Conservation (phyloP, 2,113 vertebrate genomes). For the Hyla sarda region DNA sequence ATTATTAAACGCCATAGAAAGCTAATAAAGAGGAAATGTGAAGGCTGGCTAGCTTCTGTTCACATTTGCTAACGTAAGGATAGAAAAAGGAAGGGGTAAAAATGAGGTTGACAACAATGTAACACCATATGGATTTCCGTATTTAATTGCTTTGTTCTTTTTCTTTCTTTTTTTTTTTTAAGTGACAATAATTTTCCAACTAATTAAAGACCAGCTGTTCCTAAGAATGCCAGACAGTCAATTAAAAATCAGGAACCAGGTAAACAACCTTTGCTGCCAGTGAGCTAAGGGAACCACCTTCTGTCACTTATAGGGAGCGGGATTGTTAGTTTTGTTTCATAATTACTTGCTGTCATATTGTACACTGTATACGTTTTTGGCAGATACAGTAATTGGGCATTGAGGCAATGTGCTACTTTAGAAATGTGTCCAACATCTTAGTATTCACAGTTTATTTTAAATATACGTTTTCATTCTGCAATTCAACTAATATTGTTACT, state of each 20-base stretch:
- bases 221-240: constrained; percentile 75
- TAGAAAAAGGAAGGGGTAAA: constrained; percentile 57
- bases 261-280: constrained; percentile 77
- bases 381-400: constrained; percentile 34
- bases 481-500: too few species aligned
- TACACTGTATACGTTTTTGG: constrained; percentile 30
- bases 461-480: background rate
- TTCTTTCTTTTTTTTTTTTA: constrained; percentile 69
- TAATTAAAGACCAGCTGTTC: constrained; percentile 85
- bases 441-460: background rate
- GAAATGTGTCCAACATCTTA: constrained; percentile 17
- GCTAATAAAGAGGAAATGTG: background rate
- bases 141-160: constrained; percentile 78
- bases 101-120: constrained; percentile 65
- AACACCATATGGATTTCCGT: constrained; percentile 75
- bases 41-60: background rate
- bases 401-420: constrained; percentile 19
- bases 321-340: constrained; percentile 69
- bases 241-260: constrained; percentile 77
- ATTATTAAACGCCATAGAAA: background rate
- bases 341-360: constrained; percentile 67
- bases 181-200: constrained; percentile 82
- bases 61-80: constrained; percentile 16
- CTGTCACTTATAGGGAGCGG: constrained; percentile 69
- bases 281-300: constrained; percentile 75